Percentiles rank a stretch among this genome's conserved stretches.
phyloP scores from a whole-genome alignment of 2,797 vertebrate genomes.

The Clarias pachynema region DNA sequence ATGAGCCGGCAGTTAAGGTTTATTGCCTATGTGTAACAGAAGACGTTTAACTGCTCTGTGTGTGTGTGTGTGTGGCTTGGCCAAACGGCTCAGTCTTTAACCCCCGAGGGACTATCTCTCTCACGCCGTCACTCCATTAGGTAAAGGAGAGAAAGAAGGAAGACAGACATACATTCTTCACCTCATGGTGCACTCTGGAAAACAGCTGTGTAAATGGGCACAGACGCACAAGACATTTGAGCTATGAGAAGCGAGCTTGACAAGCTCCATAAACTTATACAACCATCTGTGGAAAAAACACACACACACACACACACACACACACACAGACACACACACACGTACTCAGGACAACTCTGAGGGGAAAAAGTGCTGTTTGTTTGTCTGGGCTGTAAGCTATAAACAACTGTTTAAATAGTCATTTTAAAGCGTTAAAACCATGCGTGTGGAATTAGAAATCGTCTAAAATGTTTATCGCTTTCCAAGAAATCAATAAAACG shows the following conservation, averaged over 20 bases:
- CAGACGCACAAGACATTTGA: slow-evolving; percentile 32
- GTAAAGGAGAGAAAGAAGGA: slow-evolving; percentile 37
- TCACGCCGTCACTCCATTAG: slow-evolving; percentile 43
- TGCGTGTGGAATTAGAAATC: neutral
- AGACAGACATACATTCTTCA: slow-evolving; percentile 48
- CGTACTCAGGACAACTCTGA: slow-evolving; percentile 9
- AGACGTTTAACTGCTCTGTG: slow-evolving; percentile 49
- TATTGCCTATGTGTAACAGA: slow-evolving; percentile 51
- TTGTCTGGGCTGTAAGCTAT: slow-evolving; percentile 1
- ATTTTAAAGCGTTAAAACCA: neutral
- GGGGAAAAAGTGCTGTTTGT: slow-evolving; percentile 6
- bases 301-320: no score
- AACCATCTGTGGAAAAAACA: slow-evolving; percentile 30
- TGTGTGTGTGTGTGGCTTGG: slow-evolving; percentile 41
- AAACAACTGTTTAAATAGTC: slow-evolving; percentile 3
- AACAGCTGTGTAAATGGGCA: slow-evolving; percentile 58
- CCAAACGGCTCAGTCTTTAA: slow-evolving; percentile 51
- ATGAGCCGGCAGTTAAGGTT: slow-evolving; percentile 41
- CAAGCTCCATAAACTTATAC: slow-evolving; percentile 35
- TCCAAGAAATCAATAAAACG: neutral
- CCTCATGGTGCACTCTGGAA: slow-evolving; percentile 44
- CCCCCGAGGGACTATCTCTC: slow-evolving; percentile 21
- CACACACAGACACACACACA: neutral
- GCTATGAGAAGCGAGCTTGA: slow-evolving; percentile 35
- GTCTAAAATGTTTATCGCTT: neutral